A percentile compares a stretch with the other conserved stretches of the same genome.
Evolutionary conservation across 1,140 invertebrate genomes (phyloP).

Genomic region (Maconellicoccus hirsutus): DNA sequence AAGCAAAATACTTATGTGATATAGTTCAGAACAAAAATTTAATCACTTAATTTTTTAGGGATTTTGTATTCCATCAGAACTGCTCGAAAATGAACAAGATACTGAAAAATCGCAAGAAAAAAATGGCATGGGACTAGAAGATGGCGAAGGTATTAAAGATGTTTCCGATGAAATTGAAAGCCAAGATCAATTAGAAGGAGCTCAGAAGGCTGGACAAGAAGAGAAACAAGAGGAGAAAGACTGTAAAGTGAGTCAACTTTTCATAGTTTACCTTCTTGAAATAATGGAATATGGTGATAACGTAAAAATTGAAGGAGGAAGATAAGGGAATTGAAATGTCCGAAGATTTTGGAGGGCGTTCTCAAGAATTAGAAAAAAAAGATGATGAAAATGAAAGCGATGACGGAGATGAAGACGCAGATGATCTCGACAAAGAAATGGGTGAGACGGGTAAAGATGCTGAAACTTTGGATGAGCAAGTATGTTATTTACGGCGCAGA

Average conservation of each 20-base stretch:
- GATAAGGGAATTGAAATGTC: slow-evolving; percentile 91
- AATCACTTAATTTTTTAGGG: slow-evolving; percentile 51
- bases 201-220: slow-evolving; percentile 62
- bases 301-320: slow-evolving; percentile 47
- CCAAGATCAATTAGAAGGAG: slow-evolving; percentile 89
- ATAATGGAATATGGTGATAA: not conserved
- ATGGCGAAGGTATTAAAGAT: slow-evolving; percentile 87
- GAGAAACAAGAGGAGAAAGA: slow-evolving; percentile 61
- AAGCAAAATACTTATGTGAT: slow-evolving; percentile 27
- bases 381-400: slow-evolving; percentile 48
- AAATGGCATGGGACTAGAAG: slow-evolving; percentile 73
- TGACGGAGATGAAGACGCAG: slow-evolving; percentile 50
- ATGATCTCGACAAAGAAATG: slow-evolving; percentile 86
- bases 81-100: slow-evolving; percentile 52
- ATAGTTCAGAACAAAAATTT: too few species aligned
- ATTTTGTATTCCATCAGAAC: slow-evolving; percentile 82
- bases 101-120: slow-evolving; percentile 41
- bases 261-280: too few species aligned
- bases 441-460: slow-evolving; percentile 75
- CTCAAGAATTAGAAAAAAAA: slow-evolving; percentile 65
- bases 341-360: slow-evolving; percentile 77
- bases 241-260: slow-evolving; percentile 41
- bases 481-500: slow-evolving; percentile 28
- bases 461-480: slow-evolving; percentile 55
- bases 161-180: slow-evolving; percentile 87